These are phyloP conservation scores for Cyanistes caeruleus DNA, from an alignment of 2,113 vertebrate species.

Conservation along the genomic window DNA sequence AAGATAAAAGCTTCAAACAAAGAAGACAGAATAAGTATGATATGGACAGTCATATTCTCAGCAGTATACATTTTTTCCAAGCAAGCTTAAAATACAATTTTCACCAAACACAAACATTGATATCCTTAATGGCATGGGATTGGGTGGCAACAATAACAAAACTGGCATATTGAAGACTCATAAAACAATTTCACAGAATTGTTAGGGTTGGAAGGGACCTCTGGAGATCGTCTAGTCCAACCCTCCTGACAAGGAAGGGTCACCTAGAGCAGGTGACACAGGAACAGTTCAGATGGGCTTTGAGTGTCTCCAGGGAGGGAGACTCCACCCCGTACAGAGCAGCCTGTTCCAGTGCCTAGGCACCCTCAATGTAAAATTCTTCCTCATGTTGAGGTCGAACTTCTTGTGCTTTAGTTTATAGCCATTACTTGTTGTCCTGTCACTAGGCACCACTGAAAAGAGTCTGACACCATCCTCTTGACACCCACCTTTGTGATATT, in stretches of 20 bases:
- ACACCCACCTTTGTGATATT: background rate
- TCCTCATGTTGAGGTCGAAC: background rate
- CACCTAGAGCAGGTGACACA: background rate
- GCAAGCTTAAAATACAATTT: background rate
- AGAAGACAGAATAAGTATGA: background rate
- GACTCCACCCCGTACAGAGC: background rate
- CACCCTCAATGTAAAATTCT: background rate
- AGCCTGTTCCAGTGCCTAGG: background rate
- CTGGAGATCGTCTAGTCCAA: background rate
- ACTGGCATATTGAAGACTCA: background rate
- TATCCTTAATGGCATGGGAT: background rate
- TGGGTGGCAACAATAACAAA: background rate
- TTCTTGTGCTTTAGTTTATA: background rate
- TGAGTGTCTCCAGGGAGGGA: background rate
- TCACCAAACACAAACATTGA: background rate
- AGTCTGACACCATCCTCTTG: background rate
- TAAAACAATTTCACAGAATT: background rate
- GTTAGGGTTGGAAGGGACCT: background rate
- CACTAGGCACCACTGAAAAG: background rate
- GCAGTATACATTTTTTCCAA: background rate
- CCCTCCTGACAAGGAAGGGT: background rate
- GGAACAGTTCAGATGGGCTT: background rate
- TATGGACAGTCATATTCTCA: background rate
- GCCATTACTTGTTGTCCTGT: background rate
- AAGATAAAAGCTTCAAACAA: background rate